A percentile compares a stretch with the other conserved stretches of the same genome.
Conservation (phyloP, 2,113 vertebrate genomes). For the Cervus canadensis region DNA sequence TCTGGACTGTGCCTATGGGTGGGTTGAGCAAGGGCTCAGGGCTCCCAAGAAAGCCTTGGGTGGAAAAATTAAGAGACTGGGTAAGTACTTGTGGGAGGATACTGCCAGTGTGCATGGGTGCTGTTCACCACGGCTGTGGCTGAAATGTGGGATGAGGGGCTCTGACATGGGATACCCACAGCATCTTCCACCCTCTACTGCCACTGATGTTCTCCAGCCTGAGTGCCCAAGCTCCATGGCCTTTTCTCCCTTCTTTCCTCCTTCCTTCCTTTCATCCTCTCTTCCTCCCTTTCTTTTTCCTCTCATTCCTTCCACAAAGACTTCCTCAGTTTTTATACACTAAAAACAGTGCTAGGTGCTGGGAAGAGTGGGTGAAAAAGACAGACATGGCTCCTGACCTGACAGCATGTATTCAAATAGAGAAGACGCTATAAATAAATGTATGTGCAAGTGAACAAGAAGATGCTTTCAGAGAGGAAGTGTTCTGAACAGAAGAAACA, state of each 20-base stretch:
- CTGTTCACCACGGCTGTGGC: background rate
- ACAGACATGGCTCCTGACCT: no score
- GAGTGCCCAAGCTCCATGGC: background rate
- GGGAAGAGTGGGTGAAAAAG: background rate
- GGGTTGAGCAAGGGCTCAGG: background rate
- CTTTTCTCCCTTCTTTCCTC: background rate
- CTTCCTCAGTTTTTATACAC: background rate
- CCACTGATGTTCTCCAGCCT: background rate
- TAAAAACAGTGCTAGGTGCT: background rate
- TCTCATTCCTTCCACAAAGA: background rate
- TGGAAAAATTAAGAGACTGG: background rate
- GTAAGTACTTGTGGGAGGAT: background rate
- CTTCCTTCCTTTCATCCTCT: background rate
- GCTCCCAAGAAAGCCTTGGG: background rate
- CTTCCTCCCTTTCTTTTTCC: background rate
- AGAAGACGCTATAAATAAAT: background rate
- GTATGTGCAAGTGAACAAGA: background rate
- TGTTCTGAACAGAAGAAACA: background rate
- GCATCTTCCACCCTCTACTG: background rate
- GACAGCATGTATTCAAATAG: background rate
- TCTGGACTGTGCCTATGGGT: background rate
- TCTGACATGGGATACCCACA: fast-evolving
- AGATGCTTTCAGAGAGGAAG: background rate
- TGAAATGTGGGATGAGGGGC: background rate
- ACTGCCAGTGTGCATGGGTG: fast-evolving